These are phyloP conservation scores for Lycia hirtaria DNA, from an alignment of 2,888 invertebrate genomes.

Conservation along the genomic window DNA sequence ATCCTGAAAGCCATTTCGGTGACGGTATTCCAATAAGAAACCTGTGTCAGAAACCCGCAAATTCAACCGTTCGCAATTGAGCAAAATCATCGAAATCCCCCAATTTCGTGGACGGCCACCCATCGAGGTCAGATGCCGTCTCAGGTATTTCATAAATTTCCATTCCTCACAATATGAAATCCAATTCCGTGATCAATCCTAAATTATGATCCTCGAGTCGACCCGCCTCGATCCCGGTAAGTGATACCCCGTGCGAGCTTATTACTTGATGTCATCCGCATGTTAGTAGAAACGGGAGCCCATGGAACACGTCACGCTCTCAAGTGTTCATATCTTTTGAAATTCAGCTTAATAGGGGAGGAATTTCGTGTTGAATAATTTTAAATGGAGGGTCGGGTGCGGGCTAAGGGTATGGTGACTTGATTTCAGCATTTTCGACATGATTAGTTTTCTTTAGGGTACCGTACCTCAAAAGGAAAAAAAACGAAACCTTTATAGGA, in stretches of 20 bases:
- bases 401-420: not conserved
- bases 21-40: too few relatives aligned
- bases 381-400: not conserved
- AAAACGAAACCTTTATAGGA: too few relatives aligned
- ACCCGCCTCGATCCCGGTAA: conserved; percentile 26
- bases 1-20: too few relatives aligned
- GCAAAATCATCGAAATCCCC: conserved; percentile 4
- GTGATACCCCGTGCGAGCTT: conserved; percentile 29
- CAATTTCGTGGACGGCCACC: conserved; percentile 15
- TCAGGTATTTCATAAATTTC: conserved; percentile 24
- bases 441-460: too few relatives aligned
- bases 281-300: conserved; percentile 22
- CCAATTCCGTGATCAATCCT: conserved; percentile 26
- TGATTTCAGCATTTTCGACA: not conserved
- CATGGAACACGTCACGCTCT: conserved; percentile 17
- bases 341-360: conserved; percentile 15
- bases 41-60: not conserved
- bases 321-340: conserved; percentile 19
- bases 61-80: not conserved
- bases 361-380: conserved; percentile 5
- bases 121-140: conserved; percentile 12
- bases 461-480: too few relatives aligned
- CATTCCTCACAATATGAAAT: conserved; percentile 22
- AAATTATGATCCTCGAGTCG: conserved; percentile 28
- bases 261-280: conserved; percentile 40